These are phyloP conservation scores for Lates calcarifer DNA, from an alignment of 2,113 vertebrate genomes.

Conservation along the genomic window DNA sequence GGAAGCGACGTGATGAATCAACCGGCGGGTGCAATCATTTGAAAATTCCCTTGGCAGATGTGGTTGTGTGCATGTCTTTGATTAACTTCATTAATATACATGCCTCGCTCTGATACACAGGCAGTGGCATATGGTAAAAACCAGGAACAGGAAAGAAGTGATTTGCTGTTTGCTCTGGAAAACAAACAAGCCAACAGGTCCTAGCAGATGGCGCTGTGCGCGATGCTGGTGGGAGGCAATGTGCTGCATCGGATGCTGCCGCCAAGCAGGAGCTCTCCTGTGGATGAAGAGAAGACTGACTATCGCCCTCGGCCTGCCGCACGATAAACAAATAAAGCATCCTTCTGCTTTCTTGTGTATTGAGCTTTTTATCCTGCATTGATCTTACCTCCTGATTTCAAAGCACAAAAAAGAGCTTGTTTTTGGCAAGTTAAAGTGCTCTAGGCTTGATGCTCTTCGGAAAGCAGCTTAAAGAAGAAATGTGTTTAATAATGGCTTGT, in stretches of 20 bases:
- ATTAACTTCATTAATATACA: slow-evolving; percentile 99
- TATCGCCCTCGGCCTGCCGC: slow-evolving; percentile 81
- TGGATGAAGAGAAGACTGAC: slow-evolving; percentile 78
- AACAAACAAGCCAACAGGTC: slow-evolving; percentile 99
- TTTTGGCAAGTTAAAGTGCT: slow-evolving; percentile 78
- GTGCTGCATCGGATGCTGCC: slow-evolving; percentile 75
- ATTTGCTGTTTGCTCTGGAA: slow-evolving; percentile 99
- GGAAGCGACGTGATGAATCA: slow-evolving; percentile 63
- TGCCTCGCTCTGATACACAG: slow-evolving; percentile 93
- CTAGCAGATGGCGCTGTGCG: slow-evolving; percentile 94
- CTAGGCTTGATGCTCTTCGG: slow-evolving; percentile 71
- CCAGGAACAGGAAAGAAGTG: slow-evolving; percentile 95
- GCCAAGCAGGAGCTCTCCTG: slow-evolving; percentile 79
- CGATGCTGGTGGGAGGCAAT: slow-evolving; percentile 88
- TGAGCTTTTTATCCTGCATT: slow-evolving; percentile 78
- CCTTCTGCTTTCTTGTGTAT: slow-evolving; percentile 79
- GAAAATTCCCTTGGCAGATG: slow-evolving; percentile 78
- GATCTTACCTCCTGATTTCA: slow-evolving; percentile 79
- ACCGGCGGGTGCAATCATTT: slow-evolving; percentile 63
- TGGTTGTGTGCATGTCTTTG: slow-evolving; percentile 83
- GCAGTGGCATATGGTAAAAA: slow-evolving; percentile 97
- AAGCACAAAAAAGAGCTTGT: slow-evolving; percentile 70
- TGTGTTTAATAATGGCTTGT: slow-evolving; percentile 75
- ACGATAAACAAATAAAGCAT: slow-evolving; percentile 83
- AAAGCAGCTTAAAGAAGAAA: slow-evolving; percentile 76